Evolutionary conservation across 2,113 vertebrate genomes (phyloP).

Genomic region (Connochaetes taurinus): DNA sequence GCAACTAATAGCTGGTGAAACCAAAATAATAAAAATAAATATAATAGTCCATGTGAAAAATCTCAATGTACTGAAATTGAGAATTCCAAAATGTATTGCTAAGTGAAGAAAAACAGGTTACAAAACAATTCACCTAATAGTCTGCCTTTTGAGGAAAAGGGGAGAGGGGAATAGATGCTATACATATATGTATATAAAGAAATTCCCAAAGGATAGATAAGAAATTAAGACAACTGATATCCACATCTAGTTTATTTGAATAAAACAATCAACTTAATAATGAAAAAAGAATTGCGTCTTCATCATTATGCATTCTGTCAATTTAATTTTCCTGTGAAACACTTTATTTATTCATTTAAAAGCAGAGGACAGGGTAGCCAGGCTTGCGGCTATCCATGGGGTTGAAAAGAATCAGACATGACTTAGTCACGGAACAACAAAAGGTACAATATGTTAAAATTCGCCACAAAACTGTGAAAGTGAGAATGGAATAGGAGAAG

Average conservation of each 20-base stretch:
- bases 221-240: neutral
- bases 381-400: neutral
- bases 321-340: neutral
- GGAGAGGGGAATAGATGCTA: neutral
- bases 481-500: neutral
- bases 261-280: neutral
- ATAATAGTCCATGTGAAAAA: neutral
- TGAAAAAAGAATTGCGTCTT: neutral
- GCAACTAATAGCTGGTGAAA: neutral
- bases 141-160: neutral
- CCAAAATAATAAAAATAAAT: neutral
- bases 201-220: neutral
- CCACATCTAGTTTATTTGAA: neutral
- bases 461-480: neutral
- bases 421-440: neutral
- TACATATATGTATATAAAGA: neutral
- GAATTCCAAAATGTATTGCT: neutral
- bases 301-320: neutral
- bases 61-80: neutral
- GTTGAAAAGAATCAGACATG: neutral
- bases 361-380: neutral
- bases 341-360: neutral
- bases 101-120: constrained; percentile 40
- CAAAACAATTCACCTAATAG: neutral
- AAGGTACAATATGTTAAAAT: neutral